These are phyloP conservation scores for Rhamphomyia laevipes DNA, from an alignment of 2,888 invertebrate species.

Conservation along the genomic window DNA sequence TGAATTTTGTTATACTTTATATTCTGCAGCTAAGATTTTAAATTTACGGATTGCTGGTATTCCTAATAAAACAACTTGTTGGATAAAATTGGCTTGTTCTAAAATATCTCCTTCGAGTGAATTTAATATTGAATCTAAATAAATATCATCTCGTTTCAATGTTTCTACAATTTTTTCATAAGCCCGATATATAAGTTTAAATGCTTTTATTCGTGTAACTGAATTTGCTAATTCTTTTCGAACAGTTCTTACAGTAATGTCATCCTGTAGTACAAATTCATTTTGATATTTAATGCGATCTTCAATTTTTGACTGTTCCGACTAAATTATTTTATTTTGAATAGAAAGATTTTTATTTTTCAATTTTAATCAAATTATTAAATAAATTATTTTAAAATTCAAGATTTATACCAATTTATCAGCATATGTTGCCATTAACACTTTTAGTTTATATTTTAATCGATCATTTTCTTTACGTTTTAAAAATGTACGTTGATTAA, in stretches of 20 bases:
- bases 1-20: no score
- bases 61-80: conserved; percentile 31
- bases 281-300: conserved; percentile 32
- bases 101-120: conserved; percentile 30
- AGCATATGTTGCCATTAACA: conserved; percentile 23
- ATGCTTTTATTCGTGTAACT: conserved; percentile 30
- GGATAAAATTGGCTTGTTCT: conserved; percentile 32
- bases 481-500: conserved; percentile 33
- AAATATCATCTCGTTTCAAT: conserved; percentile 29
- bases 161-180: conserved; percentile 32
- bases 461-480: conserved; percentile 34
- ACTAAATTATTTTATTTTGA: no score
- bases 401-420: conserved; percentile 21
- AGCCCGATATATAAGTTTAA: conserved; percentile 28
- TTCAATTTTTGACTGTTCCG: conserved; percentile 24
- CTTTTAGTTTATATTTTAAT: conserved; percentile 22
- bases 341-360: no score
- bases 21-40: background rate
- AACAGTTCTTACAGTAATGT: conserved; percentile 23
- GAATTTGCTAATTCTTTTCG: conserved; percentile 32
- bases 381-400: background rate
- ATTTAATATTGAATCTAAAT: conserved; percentile 32
- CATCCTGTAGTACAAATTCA: conserved; percentile 28
- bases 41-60: conserved; percentile 25
- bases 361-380: no score